These are phyloP conservation scores for Atherinosoma microstoma DNA, from an alignment of 2,797 vertebrate species.

Conservation along the genomic window DNA sequence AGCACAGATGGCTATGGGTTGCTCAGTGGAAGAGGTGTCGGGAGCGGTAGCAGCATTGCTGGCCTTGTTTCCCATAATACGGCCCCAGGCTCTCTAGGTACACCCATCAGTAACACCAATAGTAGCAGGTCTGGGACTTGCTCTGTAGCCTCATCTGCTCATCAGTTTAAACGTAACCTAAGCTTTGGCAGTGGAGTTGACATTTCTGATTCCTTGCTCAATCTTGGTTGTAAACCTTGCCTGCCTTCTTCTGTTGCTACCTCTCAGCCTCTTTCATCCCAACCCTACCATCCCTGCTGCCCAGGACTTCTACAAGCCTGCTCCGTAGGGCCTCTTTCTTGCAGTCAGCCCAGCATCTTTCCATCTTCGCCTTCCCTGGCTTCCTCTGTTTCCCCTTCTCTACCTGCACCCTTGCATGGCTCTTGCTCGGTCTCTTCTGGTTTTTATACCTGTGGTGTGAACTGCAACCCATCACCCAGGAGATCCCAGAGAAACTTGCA, in stretches of 20 bases:
- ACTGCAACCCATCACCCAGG: conserved; percentile 67
- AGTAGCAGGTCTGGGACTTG: conserved; percentile 40
- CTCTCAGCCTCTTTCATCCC: conserved; percentile 77
- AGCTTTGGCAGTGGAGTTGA: conserved; percentile 46
- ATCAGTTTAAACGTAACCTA: conserved; percentile 52
- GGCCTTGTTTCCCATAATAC: conserved; percentile 77
- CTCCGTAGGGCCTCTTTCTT: conserved; percentile 64
- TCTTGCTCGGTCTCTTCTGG: conserved; percentile 74
- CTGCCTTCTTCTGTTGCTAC: conserved; percentile 74
- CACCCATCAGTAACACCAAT: conserved; percentile 42
- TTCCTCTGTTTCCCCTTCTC: conserved; percentile 60
- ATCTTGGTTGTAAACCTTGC: conserved; percentile 64
- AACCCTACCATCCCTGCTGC: conserved; percentile 87
- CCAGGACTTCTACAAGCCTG: conserved; percentile 83
- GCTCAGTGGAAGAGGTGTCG: conserved; percentile 71
- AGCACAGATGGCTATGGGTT: conserved; percentile 73
- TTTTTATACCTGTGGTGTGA: conserved; percentile 71
- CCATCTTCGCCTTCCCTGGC: conserved; percentile 52
- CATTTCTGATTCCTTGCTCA: conserved; percentile 48
- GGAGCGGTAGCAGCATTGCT: conserved; percentile 57
- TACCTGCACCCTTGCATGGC: conserved; percentile 57
- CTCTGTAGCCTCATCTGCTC: conserved; percentile 56
- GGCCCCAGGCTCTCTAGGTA: conserved; percentile 46
- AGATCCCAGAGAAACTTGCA: conserved; percentile 70
- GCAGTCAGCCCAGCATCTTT: conserved; percentile 61